phyloP scores from a whole-genome alignment of 2,113 vertebrate species.

The Ceyx melanurus region DNA sequence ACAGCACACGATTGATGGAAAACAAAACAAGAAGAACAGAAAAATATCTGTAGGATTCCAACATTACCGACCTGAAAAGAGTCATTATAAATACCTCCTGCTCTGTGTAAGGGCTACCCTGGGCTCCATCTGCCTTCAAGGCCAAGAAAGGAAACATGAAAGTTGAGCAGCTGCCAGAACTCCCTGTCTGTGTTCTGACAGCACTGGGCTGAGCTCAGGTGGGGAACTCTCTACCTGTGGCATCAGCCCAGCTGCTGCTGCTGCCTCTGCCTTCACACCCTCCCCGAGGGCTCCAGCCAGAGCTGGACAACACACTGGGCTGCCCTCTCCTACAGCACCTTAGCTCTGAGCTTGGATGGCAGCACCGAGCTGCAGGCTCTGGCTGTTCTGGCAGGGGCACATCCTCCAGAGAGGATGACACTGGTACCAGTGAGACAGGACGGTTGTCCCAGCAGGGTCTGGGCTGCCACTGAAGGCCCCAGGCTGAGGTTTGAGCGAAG shows the following conservation, averaged over 20 bases:
- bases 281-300: accelerated
- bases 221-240: not conserved
- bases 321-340: not conserved
- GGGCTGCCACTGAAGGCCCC: not conserved
- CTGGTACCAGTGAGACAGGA: not conserved
- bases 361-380: accelerated
- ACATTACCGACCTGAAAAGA: not conserved
- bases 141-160: slow-evolving; percentile 55
- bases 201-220: not conserved
- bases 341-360: accelerated
- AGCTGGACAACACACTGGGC: accelerated
- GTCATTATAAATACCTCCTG: slow-evolving; percentile 26
- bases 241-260: not conserved
- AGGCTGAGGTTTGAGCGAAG: no score
- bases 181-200: not conserved
- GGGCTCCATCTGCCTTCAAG: slow-evolving; percentile 56
- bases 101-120: slow-evolving; percentile 29
- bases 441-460: not conserved
- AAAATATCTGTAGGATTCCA: not conserved
- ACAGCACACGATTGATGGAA: not conserved
- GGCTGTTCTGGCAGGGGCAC: not conserved
- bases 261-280: not conserved
- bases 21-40: slow-evolving; percentile 34
- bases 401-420: not conserved
- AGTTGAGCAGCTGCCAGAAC: slow-evolving; percentile 28